Percentiles rank a stretch among this genome's conserved stretches.
These are phyloP conservation scores for Colinus virginianus DNA, from an alignment of 2,113 vertebrate genomes.

Conservation along the genomic window DNA sequence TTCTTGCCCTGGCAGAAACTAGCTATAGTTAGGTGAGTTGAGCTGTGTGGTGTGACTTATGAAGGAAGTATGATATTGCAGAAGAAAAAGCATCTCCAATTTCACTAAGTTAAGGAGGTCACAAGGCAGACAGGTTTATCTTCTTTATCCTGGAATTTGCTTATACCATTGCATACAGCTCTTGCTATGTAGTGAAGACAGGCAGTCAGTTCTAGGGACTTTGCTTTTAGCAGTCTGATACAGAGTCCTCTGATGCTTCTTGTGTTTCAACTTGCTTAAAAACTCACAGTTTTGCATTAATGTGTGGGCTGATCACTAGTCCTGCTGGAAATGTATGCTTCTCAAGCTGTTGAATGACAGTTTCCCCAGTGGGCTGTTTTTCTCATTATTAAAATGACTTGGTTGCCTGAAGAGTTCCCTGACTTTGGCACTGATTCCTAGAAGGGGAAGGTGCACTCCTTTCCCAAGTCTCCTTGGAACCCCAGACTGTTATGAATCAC, in stretches of 20 bases:
- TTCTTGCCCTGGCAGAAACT: neutral
- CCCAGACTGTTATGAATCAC: neutral
- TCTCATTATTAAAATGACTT: neutral
- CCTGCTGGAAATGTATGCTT: neutral
- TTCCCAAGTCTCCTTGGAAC: neutral
- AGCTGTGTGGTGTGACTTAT: neutral
- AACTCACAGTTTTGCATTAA: neutral
- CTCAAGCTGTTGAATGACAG: neutral
- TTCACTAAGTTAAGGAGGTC: neutral
- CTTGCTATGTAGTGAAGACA: neutral
- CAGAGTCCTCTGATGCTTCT: neutral
- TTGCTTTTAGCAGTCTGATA: neutral
- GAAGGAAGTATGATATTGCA: neutral
- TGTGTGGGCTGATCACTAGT: neutral
- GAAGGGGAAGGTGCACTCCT: neutral
- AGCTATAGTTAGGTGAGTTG: neutral
- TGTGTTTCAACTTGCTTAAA: neutral
- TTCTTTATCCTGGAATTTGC: neutral
- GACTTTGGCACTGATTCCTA: neutral
- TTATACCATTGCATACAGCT: neutral
- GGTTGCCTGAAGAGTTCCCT: neutral
- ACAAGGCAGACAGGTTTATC: neutral
- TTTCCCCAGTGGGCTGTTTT: neutral
- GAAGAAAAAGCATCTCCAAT: neutral
- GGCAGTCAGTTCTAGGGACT: neutral